Evolutionary conservation across 2,113 vertebrate species (phyloP), one percentile per base, ranked within the genome.

Genomic region (Cephalopterus ornatus): DNA sequence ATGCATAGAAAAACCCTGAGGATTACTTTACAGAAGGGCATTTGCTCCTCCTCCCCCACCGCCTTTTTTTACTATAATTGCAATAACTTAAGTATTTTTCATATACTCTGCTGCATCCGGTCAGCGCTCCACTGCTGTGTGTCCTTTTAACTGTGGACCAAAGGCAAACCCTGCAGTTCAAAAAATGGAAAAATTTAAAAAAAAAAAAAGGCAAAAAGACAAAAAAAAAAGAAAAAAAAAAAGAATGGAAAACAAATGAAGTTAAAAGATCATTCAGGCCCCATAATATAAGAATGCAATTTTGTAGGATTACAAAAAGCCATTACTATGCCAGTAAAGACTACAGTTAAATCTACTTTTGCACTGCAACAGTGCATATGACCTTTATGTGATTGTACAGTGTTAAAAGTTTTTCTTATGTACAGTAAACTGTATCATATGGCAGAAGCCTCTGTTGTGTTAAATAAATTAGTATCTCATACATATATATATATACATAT

Each of bases 301-400:
- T 98, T 98, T 97, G 97, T 98, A 98, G 97, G 97, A 98, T 96
- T 97, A 97, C 97, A 97, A 98, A 96, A 98, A 98, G 98, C 98
- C 98, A 98, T 98, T 97, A 97, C 91, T 98, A 98, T 97, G 98
- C 98, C 98, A 98, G 98, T 98, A 97, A 98, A 98, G 96, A 99
- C 98, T 98, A 98, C 98, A 98, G 98, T 98, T 97, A 97, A 98
- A 97, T 96, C 94, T 97, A 97, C 98, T 98, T 98, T 98, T 98
- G 99, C 98, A 99, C 99, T 99, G 99, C 98, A 99, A 97, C 99
- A 99, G 98, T 99, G 99, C 98, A 98, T 98, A 97, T 98, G 98
- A 99, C 98, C 98, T 99, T 98, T 98, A 98, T 98, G 98, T 98
- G 98, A 99, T 99, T 99, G 98, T 99, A 99, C 98, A 99, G 98